Evolutionary conservation across 2,888 invertebrate genomes (phyloP), one percentile per base, ranked within the genome.

Genomic region (Lochmaea crataegi): DNA sequence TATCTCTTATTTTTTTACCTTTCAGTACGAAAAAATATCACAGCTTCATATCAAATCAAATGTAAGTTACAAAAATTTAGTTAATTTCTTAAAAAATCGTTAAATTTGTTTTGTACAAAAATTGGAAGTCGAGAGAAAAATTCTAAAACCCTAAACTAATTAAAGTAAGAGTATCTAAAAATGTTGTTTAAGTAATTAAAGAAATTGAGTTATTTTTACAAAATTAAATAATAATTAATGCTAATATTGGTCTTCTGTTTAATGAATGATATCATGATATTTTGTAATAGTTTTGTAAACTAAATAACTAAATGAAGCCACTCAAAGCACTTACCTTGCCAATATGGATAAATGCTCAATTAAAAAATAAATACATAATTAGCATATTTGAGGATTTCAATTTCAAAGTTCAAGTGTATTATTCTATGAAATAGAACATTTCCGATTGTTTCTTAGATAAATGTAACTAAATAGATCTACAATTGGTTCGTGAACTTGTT

Each of bases 21-120:
- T 80, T 85, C 85, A 85, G 85, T 86, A 86, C 84, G 84, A 85
- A 85, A 83, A 84, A 85, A 84, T 86, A 85, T 86, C 85, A 86
- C 85, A 85, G 85, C 84, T 80, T 79, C 75, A 78, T 76, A 76
- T 81, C 74, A 75, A 79, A 77, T 73, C 63, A 68, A 53, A 53
- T 60, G 45, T 65, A 67, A 53, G 32, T 65, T 65, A 61, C 65
- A 68, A 58, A 65, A 72, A n/a, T 58, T 38, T 56, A 53, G 26
- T 42, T 60, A 45, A 5, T 14, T 45, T 64, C 41, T 51, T 61
- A 18, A 42, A 41, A 42, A 11, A 45, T 14, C 45, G 48, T 70
- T 53, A 45, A n/a, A 65, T 45, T 65, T 65, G 63, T 65, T 65
- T 45, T 45, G 45, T 45, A 64, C 63, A 70, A 71, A 68, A 67